Evolutionary conservation across 2,797 vertebrate species (phyloP).

Genomic region (Pangasius mekongensis): DNA sequence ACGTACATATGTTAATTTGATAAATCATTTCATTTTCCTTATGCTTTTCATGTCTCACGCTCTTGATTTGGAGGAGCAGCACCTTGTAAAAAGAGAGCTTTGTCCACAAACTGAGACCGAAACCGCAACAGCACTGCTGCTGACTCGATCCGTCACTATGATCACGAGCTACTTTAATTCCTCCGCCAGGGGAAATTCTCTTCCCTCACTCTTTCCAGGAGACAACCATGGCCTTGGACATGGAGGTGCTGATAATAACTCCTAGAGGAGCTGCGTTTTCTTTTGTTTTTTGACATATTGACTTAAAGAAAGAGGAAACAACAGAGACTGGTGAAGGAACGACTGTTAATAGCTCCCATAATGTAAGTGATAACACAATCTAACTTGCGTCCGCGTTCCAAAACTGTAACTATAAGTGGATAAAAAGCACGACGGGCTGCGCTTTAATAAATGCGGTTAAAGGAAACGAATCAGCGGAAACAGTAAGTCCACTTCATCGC

Average conservation of each 20-base stretch:
- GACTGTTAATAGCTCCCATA: neutral
- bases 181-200: too few species aligned
- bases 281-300: neutral
- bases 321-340: neutral
- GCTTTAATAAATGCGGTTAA: neutral
- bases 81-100: too few species aligned
- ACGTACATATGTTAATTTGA: neutral
- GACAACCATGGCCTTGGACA: too few species aligned
- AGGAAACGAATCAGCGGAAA: neutral
- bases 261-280: too few species aligned
- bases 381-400: neutral
- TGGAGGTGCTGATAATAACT: too few species aligned
- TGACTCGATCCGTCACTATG: too few species aligned
- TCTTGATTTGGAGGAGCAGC: neutral
- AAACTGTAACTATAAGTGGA: neutral
- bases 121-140: too few species aligned
- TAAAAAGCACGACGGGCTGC: neutral
- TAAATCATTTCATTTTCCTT: neutral
- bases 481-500: neutral
- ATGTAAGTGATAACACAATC: neutral
- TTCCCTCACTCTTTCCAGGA: too few species aligned
- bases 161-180: too few species aligned
- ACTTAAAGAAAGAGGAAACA: neutral
- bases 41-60: neutral
- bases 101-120: too few species aligned